These are phyloP conservation scores for Clusia tigrina DNA, from an alignment of 2,888 invertebrate species.

Conservation along the genomic window DNA sequence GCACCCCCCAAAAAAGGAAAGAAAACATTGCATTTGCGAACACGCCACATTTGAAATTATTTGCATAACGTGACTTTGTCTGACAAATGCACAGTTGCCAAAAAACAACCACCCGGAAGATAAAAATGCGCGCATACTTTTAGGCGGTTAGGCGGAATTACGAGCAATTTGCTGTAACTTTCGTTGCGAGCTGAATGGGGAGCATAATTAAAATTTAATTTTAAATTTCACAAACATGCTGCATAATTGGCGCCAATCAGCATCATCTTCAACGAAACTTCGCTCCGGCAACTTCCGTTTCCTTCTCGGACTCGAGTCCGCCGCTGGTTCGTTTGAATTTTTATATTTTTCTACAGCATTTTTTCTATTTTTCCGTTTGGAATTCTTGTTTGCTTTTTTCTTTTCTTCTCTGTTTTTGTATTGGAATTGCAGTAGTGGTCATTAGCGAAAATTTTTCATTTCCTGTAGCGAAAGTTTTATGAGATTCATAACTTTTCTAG, in stretches of 20 bases:
- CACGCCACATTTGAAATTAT: slow-evolving; percentile 16
- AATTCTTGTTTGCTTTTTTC: slow-evolving; percentile 8
- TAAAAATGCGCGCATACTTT: slow-evolving; percentile 5
- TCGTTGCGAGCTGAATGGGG: not conserved
- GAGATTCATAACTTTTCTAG: slow-evolving; percentile 40
- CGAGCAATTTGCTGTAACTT: not conserved
- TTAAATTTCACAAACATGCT: slow-evolving; percentile 13
- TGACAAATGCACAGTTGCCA: not conserved
- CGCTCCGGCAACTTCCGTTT: slow-evolving; percentile 12
- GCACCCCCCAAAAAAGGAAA: not conserved
- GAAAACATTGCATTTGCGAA: slow-evolving; percentile 3
- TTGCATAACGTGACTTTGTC: slow-evolving; percentile 13
- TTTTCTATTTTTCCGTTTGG: slow-evolving; percentile 1
- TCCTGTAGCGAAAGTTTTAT: slow-evolving; percentile 40
- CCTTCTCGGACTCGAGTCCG: not conserved
- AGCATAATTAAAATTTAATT: not conserved
- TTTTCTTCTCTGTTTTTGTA: slow-evolving; percentile 15
- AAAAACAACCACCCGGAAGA: not conserved
- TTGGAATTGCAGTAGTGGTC: slow-evolving; percentile 33
- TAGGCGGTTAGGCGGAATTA: not conserved
- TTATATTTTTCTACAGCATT: not conserved
- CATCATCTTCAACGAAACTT: slow-evolving; percentile 21
- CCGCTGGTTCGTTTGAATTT: not conserved
- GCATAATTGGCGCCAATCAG: slow-evolving; percentile 44
- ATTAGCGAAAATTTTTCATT: slow-evolving; percentile 35